Base-by-base conservation (phyloP, 2,797 vertebrate species). In the Petrocephalus sullivani region DNA sequence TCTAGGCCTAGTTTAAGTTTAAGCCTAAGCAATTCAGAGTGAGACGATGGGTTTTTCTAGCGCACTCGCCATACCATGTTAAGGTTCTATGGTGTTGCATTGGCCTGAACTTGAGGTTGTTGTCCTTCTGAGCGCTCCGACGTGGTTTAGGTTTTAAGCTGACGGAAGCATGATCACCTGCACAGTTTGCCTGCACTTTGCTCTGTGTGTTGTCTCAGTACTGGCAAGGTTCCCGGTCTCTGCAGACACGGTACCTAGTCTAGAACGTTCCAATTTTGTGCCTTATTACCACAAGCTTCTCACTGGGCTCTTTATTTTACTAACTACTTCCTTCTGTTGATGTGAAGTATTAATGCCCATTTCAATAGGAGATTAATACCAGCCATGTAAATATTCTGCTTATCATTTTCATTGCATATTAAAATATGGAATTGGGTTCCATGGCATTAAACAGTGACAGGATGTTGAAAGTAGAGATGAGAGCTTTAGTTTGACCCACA, bases 401-500 rank as follows among this genome's bases (percentile, higher is more conserved):
- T 9, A 2, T 56, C 54, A 10, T 56, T 56, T 56, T 14, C 64
- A 71, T 10, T 78, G 16, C 19, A n/a, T 78, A 10, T 85, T 5
- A 54, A 56, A 85, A 56, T 85, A 54, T 54, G 49, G 53, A 85
- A 85, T 7, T 54, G 81, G 51, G 23, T 12, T 33, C 51, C 83
- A 16, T 57, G 14, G 1, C 1, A 3, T 10, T 21, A 23, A 28
- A 83, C 49, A 14, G 41, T n/a, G 19, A 9, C 1, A 10, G 51
- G 19, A 83, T n/a, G 46, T 12, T 51, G n/a, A 21, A 83, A 49
- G n/a, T 4, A 10, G 49, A 53, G 81, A 23, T 54, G 7, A 12
- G 4, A 54, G 23, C 41, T 51, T 54, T 1, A 28, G 10, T 54
- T 53, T 83, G 46, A 83, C 81, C 46, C n/a, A 96, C 96, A 88